Evolutionary conservation across 2,888 invertebrate genomes (phyloP).

Genomic region (Melanchra persicariae): DNA sequence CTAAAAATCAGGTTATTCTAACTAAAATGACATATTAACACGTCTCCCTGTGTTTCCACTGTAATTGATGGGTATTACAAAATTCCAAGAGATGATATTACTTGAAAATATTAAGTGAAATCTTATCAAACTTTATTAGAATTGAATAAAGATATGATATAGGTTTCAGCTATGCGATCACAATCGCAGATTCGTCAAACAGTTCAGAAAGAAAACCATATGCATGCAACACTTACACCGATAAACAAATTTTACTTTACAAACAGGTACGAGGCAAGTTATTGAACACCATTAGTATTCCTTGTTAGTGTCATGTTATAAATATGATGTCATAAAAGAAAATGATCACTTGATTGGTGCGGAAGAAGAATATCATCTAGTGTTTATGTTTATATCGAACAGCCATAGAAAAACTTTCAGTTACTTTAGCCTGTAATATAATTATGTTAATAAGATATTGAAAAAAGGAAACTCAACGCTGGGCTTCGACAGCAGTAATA

Average conservation of each 20-base stretch:
- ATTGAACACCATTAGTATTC: conserved; percentile 67
- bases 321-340: conserved; percentile 64
- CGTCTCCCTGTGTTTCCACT: conserved; percentile 2
- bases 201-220: conserved; percentile 54
- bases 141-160: conserved; percentile 9
- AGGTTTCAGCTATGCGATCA: conserved; percentile 4
- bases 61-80: conserved; percentile 17
- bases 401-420: conserved; percentile 19
- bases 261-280: conserved; percentile 53
- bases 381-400: conserved; percentile 29
- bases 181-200: conserved; percentile 22
- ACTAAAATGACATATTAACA: conserved; percentile 47
- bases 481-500: conserved; percentile 21
- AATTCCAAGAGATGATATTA: not conserved
- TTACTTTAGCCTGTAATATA: conserved; percentile 7
- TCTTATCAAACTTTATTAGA: not conserved
- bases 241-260: conserved; percentile 66
- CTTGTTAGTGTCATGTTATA: conserved; percentile 56
- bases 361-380: conserved; percentile 47
- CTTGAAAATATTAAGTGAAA: not conserved
- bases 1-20: conserved; percentile 53
- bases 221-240: conserved; percentile 39
- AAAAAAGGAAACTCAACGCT: conserved; percentile 13
- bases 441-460: conserved; percentile 5
- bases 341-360: conserved; percentile 54